Percentiles rank a stretch among this genome's conserved stretches.
Conservation (phyloP, 2,888 invertebrate genomes). For the Watsonalla binaria region DNA sequence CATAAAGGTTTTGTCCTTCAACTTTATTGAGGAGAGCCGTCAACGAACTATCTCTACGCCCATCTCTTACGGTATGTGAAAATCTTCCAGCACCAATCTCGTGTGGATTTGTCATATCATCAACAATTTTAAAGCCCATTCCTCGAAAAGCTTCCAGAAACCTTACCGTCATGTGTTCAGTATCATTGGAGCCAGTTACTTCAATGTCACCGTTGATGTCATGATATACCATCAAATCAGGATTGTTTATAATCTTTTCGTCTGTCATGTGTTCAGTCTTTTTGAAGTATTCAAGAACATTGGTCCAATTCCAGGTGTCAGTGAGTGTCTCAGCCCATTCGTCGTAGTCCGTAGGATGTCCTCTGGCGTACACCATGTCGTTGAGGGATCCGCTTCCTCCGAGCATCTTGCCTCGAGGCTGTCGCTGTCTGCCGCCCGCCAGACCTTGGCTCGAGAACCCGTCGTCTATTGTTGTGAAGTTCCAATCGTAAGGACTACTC, state of each 20-base stretch:
- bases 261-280: constrained; percentile 60
- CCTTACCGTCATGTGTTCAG: constrained; percentile 28
- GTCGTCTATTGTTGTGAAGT: constrained; percentile 52
- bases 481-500: constrained; percentile 54
- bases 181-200: constrained; percentile 39
- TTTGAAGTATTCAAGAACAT: constrained; percentile 53
- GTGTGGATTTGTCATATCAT: constrained; percentile 59
- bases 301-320: constrained; percentile 49
- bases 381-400: constrained; percentile 62
- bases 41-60: constrained; percentile 47
- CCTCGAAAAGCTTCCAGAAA: constrained; percentile 51
- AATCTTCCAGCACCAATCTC: constrained; percentile 55
- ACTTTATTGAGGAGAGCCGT: constrained; percentile 49
- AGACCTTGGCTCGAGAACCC: constrained; percentile 46
- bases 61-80: constrained; percentile 53
- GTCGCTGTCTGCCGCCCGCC: constrained; percentile 38
- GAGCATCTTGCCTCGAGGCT: constrained; percentile 58
- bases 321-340: constrained; percentile 52
- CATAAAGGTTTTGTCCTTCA: constrained; percentile 33
- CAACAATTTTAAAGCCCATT: constrained; percentile 45
- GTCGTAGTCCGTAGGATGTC: constrained; percentile 55
- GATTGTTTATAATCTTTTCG: constrained; percentile 40
- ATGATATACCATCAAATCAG: constrained; percentile 44
- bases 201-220: constrained; percentile 52
- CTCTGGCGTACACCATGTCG: constrained; percentile 63